Conservation (phyloP, 2,113 vertebrate species). For the Vidua macroura region DNA sequence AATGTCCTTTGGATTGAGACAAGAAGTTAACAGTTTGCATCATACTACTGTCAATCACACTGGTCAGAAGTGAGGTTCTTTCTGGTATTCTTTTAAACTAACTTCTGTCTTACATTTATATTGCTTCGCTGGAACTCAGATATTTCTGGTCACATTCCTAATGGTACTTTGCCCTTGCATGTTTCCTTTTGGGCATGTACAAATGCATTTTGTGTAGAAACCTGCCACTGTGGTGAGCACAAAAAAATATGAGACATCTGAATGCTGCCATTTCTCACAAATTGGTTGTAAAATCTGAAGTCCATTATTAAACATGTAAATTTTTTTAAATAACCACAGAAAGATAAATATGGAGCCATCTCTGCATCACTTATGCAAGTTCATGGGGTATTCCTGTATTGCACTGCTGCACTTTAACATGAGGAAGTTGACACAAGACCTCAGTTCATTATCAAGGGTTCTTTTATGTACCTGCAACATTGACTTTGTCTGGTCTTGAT, state of each 20-base stretch:
- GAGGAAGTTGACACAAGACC: background rate
- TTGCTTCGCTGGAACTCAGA: background rate
- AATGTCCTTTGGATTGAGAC: background rate
- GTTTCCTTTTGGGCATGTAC: background rate
- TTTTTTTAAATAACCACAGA: background rate
- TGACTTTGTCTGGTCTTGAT: background rate
- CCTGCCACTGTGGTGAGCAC: background rate
- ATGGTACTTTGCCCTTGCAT: background rate
- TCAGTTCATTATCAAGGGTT: background rate
- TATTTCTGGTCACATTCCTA: background rate
- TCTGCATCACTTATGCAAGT: background rate
- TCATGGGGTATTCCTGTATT: background rate
- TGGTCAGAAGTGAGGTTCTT: conserved; percentile 7
- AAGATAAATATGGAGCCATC: background rate
- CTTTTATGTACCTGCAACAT: background rate
- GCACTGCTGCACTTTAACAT: background rate
- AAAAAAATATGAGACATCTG: background rate
- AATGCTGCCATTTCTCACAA: background rate
- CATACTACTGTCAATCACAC: background rate
- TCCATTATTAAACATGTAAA: background rate
- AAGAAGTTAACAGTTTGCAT: background rate
- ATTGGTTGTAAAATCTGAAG: background rate
- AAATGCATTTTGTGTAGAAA: conserved; percentile 3
- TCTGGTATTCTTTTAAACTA: background rate
- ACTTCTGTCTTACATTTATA: conserved; percentile 17